Conservation (phyloP, 2,888 invertebrate genomes). For the Campopleginae sp. region DNA sequence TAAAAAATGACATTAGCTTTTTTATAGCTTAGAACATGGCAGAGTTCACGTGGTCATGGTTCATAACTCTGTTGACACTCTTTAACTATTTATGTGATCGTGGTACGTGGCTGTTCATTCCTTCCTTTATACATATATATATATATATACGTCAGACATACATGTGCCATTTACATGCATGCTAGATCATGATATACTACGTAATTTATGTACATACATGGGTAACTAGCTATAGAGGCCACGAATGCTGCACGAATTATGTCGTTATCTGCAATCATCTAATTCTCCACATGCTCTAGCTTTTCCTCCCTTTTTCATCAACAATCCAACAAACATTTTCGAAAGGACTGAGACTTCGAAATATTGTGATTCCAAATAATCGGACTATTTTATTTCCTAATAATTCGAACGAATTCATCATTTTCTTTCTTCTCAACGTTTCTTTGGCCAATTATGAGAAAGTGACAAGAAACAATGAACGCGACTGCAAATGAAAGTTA, state of each 20-base stretch:
- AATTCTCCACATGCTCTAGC: conserved; percentile 13
- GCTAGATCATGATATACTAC: conserved; percentile 16
- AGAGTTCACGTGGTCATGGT: conserved; percentile 33
- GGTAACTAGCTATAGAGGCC: not conserved
- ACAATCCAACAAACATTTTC: not conserved
- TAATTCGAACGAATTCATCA: not conserved
- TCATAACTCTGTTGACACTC: conserved; percentile 44
- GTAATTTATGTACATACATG: conserved; percentile 22
- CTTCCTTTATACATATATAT: not conserved
- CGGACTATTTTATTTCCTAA: not conserved
- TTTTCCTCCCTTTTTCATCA: conserved; percentile 23
- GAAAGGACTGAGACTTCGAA: not conserved
- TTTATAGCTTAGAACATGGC: not conserved
- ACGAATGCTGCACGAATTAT: conserved; percentile 10
- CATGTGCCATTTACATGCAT: conserved; percentile 1
- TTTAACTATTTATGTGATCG: conserved; percentile 50
- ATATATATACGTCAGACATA: not conserved
- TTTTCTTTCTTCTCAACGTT: not conserved
- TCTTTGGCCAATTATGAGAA: not conserved
- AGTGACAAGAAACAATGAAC: not conserved
- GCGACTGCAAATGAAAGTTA: not conserved
- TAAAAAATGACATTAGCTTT: not conserved
- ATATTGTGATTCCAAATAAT: not conserved
- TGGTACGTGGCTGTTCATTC: conserved; percentile 5
- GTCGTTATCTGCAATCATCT: conserved; percentile 27